phyloP scores from a whole-genome alignment of 2,888 invertebrate species.

The Ashinkailepas kermadecensis region DNA sequence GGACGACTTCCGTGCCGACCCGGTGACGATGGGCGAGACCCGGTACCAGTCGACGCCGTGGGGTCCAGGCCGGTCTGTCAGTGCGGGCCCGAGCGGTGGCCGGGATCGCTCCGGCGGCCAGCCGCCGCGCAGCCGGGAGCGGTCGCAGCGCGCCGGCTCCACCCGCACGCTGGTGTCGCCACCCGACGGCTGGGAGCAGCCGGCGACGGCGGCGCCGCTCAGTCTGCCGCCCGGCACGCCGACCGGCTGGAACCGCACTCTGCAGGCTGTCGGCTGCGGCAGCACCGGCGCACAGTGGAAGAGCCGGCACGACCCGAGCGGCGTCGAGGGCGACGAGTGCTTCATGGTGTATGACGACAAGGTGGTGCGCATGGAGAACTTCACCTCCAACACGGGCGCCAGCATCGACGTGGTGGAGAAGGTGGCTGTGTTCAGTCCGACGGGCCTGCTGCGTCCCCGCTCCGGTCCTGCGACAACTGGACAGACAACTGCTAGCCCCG shows the following conservation, averaged over 20 bases:
- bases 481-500: background rate
- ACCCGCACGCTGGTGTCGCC: constrained; percentile 4
- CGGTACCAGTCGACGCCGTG: background rate
- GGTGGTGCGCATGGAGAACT: constrained; percentile 16
- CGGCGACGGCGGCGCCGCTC: background rate
- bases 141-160: background rate
- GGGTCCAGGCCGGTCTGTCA: background rate
- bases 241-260: background rate
- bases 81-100: background rate
- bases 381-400: background rate
- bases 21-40: background rate
- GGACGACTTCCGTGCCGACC: constrained; percentile 8
- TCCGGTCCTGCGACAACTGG: background rate
- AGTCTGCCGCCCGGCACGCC: constrained; percentile 2
- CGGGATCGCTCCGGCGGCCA: background rate
- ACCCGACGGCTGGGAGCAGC: constrained; percentile 3
- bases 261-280: background rate
- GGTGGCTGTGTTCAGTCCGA: background rate
- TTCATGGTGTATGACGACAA: constrained; percentile 18
- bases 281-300: constrained; percentile 1
- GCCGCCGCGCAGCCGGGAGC: background rate
- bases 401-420: constrained; percentile 7
- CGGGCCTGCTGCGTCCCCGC: background rate
- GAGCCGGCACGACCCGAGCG: background rate
- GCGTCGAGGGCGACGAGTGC: constrained; percentile 10